Evolutionary conservation across 2,797 vertebrate genomes (phyloP).

Genomic region (Sebastes itinus): DNA sequence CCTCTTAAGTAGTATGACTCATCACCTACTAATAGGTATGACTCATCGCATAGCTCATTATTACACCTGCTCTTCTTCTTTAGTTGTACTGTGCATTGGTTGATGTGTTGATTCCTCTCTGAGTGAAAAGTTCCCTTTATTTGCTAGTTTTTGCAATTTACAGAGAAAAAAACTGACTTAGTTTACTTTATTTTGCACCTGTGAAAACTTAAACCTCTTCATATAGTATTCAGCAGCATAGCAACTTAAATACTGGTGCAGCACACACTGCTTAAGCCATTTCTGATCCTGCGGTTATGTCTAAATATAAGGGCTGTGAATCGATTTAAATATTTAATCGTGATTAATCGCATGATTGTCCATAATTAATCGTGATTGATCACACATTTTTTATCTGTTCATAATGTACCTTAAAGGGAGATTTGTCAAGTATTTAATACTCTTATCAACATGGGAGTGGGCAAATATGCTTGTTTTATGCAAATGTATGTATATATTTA

Average conservation of each 20-base stretch:
- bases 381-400: no score
- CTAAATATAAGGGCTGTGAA: no score
- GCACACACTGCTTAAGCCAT: background rate
- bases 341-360: no score
- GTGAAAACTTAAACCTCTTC: background rate
- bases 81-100: background rate
- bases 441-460: no score
- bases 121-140: background rate
- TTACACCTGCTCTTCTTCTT: background rate
- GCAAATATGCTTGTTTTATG: no score
- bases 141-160: background rate
- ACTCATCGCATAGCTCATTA: background rate
- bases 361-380: no score
- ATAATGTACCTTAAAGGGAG: no score
- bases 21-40: background rate
- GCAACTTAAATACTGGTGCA: background rate
- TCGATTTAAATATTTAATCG: no score
- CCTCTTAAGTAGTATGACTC: background rate
- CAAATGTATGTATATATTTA: no score
- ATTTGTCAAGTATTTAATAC: no score
- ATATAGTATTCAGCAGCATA: background rate
- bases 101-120: background rate
- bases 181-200: background rate
- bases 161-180: background rate
- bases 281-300: background rate